Conservation (phyloP, 2,113 vertebrate genomes). For the Mesoclemmys tuberculata region DNA sequence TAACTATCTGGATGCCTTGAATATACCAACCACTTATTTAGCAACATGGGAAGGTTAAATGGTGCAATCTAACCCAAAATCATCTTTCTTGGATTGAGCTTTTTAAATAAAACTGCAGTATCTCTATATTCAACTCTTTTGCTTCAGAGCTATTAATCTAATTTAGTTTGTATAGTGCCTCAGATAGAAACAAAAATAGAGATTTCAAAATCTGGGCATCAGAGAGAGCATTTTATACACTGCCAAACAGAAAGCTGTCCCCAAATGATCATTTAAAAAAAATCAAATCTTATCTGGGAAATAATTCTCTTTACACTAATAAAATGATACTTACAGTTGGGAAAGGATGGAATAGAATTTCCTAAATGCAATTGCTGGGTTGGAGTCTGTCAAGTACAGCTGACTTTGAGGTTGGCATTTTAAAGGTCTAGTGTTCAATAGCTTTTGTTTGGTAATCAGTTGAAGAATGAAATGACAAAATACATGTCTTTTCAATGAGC, state of each 20-base stretch:
- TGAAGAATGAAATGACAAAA: not conserved
- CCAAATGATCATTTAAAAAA: not conserved
- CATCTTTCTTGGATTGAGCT: not conserved
- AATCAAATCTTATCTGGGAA: constrained; percentile 1
- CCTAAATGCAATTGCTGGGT: not conserved
- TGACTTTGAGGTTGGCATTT: constrained; percentile 6
- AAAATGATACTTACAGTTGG: constrained; percentile 12
- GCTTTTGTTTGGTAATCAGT: constrained; percentile 21
- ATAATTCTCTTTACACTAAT: constrained; percentile 27
- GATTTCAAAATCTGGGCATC: not conserved
- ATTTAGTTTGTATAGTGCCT: constrained; percentile 4
- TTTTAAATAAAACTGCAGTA: not conserved
- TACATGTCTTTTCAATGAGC: not conserved
- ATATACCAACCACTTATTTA: not conserved
- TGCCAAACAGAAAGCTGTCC: not conserved
- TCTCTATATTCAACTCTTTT: not conserved
- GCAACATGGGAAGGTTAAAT: not conserved
- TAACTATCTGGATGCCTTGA: not conserved
- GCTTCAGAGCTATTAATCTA: constrained; percentile 6
- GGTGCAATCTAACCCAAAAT: not conserved
- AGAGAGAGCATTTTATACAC: constrained; percentile 3
- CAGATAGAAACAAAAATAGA: constrained; percentile 11
- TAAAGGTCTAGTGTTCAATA: constrained; percentile 11
- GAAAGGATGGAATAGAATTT: constrained; percentile 13
- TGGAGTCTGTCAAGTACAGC: constrained; percentile 10